Conservation (phyloP, 1,140 invertebrate species). For the Chionoecetes opilio region DNA sequence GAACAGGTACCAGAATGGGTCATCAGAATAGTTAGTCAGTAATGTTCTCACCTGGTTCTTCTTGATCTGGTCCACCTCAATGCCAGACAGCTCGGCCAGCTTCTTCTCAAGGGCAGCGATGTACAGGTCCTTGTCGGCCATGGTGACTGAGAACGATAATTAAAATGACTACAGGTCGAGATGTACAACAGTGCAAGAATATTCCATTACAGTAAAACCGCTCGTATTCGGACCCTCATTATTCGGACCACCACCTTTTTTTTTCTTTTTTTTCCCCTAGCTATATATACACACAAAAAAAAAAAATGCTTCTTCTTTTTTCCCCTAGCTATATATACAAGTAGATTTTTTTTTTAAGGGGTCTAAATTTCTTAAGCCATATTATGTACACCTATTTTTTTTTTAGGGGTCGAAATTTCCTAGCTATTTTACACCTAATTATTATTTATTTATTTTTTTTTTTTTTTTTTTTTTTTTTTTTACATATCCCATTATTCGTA, state of each 20-base stretch:
- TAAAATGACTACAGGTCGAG: neutral
- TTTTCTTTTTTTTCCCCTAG: too few species aligned
- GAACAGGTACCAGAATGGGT: too few species aligned
- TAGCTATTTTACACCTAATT: too few species aligned
- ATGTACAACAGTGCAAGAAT: neutral
- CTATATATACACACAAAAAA: neutral
- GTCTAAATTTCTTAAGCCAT: too few species aligned
- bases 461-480: too few species aligned
- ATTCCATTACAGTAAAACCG: neutral
- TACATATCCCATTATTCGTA: too few species aligned
- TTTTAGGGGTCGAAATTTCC: too few species aligned
- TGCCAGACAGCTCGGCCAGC: conserved; percentile 79
- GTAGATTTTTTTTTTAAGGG: too few species aligned
- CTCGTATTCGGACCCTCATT: neutral
- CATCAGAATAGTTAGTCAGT: neutral
- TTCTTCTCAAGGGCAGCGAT: conserved; percentile 80
- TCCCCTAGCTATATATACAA: neutral
- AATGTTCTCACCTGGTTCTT: conserved; percentile 78
- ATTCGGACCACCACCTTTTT: too few species aligned
- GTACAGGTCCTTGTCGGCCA: conserved; percentile 78
- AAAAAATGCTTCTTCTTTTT: neutral
- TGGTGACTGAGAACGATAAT: neutral
- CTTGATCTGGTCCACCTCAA: conserved; percentile 81
- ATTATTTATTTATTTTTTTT: too few species aligned
- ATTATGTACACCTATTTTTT: too few species aligned